Evolutionary conservation across 1,140 invertebrate genomes (phyloP).

Genomic region (Philaenus spumarius): DNA sequence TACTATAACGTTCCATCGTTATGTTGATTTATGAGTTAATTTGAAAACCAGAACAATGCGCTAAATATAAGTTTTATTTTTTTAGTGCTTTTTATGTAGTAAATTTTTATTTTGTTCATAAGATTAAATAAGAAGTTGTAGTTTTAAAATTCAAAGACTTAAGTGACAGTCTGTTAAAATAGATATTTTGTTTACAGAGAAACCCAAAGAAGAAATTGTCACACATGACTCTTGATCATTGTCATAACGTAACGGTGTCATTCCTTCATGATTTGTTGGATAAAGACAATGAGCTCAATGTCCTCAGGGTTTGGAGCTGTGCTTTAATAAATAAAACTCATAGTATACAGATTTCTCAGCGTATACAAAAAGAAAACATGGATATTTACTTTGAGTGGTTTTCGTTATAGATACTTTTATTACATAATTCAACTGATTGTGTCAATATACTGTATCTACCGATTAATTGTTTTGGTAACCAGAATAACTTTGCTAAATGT

Average conservation of each 20-base stretch:
- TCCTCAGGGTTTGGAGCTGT: constrained; percentile 36
- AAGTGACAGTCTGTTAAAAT: not conserved
- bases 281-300: constrained; percentile 30
- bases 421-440: too few relatives aligned
- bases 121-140: not conserved
- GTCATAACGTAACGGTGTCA: constrained; percentile 26
- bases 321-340: constrained; percentile 25
- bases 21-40: not conserved
- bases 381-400: constrained; percentile 35
- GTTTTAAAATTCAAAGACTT: not conserved
- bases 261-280: constrained; percentile 29
- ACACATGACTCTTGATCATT: constrained; percentile 34
- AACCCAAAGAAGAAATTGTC: constrained; percentile 33
- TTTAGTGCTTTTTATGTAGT: not conserved
- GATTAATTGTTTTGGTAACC: too few relatives aligned
- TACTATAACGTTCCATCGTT: not conserved
- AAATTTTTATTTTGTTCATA: not conserved
- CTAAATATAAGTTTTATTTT: not conserved
- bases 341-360: constrained; percentile 16
- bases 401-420: too few relatives aligned
- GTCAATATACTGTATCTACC: too few relatives aligned
- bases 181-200: constrained; percentile 26
- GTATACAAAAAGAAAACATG: constrained; percentile 30
- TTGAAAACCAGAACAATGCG: not conserved
- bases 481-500: too few relatives aligned